These are phyloP conservation scores for Cryptophagus acutangulus DNA, from an alignment of 2,888 invertebrate species.

Conservation along the genomic window DNA sequence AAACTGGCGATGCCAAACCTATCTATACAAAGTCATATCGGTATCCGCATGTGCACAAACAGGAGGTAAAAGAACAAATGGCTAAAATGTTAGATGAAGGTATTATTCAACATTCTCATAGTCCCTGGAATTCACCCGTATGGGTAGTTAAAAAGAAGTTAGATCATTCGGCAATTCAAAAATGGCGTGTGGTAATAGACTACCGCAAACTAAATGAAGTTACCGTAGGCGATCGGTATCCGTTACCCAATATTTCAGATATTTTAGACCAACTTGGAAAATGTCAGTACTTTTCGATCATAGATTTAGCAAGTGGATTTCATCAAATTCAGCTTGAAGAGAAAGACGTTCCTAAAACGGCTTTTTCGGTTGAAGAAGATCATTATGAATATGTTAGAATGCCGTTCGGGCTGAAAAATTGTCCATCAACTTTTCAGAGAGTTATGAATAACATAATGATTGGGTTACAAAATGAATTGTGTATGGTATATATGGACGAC, in stretches of 20 bases:
- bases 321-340: slow-evolving; percentile 5
- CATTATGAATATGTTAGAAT: not conserved
- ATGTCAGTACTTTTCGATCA: not conserved
- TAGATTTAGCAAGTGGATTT: slow-evolving; percentile 3
- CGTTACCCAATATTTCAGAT: slow-evolving; percentile 8
- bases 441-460: not conserved
- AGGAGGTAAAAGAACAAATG: slow-evolving; percentile 9
- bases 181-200: slow-evolving; percentile 11
- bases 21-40: slow-evolving; percentile 5
- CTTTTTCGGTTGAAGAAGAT: not conserved
- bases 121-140: slow-evolving; percentile 5
- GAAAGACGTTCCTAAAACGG: not conserved
- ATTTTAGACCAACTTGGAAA: slow-evolving; percentile 5
- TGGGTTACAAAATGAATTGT: slow-evolving; percentile 11
- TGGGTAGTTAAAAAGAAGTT: slow-evolving; percentile 8
- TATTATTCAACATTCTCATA: not conserved
- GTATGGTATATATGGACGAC: slow-evolving; percentile 22
- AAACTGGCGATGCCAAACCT: not conserved
- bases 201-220: slow-evolving; percentile 9
- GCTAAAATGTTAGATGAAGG: slow-evolving; percentile 2
- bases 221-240: slow-evolving; percentile 8
- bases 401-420: slow-evolving; percentile 1
- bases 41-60: no score
- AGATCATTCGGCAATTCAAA: slow-evolving; percentile 3
- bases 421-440: not conserved